phyloP scores from a whole-genome alignment of 2,113 vertebrate species.

The Stigmatopora argus region DNA sequence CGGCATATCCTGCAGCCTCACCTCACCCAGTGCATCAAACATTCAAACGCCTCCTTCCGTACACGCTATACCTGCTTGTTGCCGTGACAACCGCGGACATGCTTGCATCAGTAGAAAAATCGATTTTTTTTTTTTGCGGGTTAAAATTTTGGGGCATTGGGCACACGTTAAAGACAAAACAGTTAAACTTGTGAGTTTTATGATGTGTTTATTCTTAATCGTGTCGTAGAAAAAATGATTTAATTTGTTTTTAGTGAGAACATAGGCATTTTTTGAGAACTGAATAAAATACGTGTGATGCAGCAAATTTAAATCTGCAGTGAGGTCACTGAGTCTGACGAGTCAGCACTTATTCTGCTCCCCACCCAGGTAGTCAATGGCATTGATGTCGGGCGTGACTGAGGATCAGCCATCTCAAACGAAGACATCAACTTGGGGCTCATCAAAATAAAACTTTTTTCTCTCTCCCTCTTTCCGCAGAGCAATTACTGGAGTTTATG shows the following conservation, averaged over 20 bases:
- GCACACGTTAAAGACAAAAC: too few species aligned
- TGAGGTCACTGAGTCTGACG: neutral
- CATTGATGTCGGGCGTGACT: neutral
- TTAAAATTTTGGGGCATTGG: neutral
- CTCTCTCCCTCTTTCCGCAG: conserved; percentile 68
- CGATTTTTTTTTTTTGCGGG: neutral
- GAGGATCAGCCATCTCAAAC: neutral
- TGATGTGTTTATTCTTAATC: too few species aligned
- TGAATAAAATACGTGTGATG: neutral
- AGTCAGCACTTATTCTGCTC: neutral
- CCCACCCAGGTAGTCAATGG: neutral
- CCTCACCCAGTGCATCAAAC: conserved; percentile 67
- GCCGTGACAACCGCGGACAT: conserved; percentile 47
- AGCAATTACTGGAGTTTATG: conserved; percentile 99
- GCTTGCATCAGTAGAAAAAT: neutral
- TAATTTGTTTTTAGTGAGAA: too few species aligned
- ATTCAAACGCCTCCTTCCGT: conserved; percentile 54
- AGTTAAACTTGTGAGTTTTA: too few species aligned
- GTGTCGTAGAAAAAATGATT: too few species aligned
- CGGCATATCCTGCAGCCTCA: conserved; percentile 55
- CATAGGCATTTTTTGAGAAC: too few species aligned
- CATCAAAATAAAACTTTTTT: conserved; percentile 1
- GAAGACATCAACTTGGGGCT: neutral
- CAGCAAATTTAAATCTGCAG: neutral
- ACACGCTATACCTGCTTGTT: conserved; percentile 24